phyloP scores from a whole-genome alignment of 1,140 invertebrate species.

The Proctacanthus coquilletti region DNA sequence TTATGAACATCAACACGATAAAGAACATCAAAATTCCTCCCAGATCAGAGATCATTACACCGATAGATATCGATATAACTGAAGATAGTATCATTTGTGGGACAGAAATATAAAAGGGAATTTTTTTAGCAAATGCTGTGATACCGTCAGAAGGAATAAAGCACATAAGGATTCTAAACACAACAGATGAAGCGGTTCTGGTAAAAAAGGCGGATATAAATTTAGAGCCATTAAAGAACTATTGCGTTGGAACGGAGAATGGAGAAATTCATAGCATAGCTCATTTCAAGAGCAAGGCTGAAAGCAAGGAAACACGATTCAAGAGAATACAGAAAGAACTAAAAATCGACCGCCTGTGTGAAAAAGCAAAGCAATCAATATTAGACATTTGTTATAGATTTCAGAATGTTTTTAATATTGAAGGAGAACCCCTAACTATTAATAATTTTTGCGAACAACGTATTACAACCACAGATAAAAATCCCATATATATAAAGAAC shows the following conservation, averaged over 20 bases:
- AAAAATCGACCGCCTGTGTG: no score
- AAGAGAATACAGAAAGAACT: no score
- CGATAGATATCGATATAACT: not conserved
- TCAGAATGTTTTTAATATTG: slow-evolving; percentile 1
- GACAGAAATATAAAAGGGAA: not conserved
- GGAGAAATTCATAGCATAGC: no score
- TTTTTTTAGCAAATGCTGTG: not conserved
- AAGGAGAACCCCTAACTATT: not conserved
- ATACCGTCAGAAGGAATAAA: no score
- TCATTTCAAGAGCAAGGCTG: no score
- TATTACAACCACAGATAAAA: slow-evolving; percentile 2
- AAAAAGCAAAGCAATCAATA: no score
- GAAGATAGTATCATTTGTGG: not conserved
- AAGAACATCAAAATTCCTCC: not conserved
- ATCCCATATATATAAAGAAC: slow-evolving; percentile 6
- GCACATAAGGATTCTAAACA: no score
- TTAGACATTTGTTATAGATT: no score
- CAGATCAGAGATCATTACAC: slow-evolving; percentile 1
- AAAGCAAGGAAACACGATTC: no score
- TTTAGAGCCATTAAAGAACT: no score
- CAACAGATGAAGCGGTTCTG: no score
- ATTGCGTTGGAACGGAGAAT: not conserved
- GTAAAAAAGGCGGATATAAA: no score
- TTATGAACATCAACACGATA: not conserved
- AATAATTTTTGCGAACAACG: slow-evolving; percentile 8